phyloP scores from a whole-genome alignment of 2,888 invertebrate species.

The Geophilus truncorum region DNA sequence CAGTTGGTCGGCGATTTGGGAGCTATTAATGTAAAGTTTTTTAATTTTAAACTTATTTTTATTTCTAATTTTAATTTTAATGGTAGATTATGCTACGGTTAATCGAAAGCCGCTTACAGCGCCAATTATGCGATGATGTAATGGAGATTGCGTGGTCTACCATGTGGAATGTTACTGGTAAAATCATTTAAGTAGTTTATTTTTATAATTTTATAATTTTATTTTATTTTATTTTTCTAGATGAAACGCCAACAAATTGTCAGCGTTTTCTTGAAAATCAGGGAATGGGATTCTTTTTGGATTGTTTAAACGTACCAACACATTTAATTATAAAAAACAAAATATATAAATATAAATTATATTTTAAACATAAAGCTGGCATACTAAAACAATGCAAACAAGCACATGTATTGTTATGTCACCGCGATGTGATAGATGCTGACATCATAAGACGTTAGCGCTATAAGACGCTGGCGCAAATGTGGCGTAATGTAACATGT shows the following conservation, averaged over 20 bases:
- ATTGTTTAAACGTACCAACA: conserved; percentile 68
- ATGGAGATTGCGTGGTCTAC: conserved; percentile 98
- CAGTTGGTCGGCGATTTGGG: conserved; percentile 83
- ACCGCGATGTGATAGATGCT: too few relatives aligned
- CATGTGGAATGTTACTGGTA: conserved; percentile 81
- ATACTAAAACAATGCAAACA: too few relatives aligned
- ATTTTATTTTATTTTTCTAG: conserved; percentile 48
- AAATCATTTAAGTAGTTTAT: neutral
- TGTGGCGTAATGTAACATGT: too few relatives aligned
- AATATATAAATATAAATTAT: too few relatives aligned
- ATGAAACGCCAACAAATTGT: conserved; percentile 94
- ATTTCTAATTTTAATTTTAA: conserved; percentile 35
- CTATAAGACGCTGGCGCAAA: too few relatives aligned
- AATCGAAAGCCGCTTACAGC: conserved; percentile 72
- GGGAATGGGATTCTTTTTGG: conserved; percentile 85
- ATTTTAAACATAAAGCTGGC: too few relatives aligned
- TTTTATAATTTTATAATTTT: neutral
- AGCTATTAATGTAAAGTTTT: conserved; percentile 63
- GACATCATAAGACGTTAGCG: too few relatives aligned
- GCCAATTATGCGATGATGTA: conserved; percentile 83
- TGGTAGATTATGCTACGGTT: conserved; percentile 77
- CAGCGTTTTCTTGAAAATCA: conserved; percentile 76
- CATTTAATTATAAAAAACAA: neutral
- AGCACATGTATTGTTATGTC: too few relatives aligned
- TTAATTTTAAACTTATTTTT: neutral